Conservation (phyloP, 2,888 invertebrate species). For the Leptinotarsa tumamoca region DNA sequence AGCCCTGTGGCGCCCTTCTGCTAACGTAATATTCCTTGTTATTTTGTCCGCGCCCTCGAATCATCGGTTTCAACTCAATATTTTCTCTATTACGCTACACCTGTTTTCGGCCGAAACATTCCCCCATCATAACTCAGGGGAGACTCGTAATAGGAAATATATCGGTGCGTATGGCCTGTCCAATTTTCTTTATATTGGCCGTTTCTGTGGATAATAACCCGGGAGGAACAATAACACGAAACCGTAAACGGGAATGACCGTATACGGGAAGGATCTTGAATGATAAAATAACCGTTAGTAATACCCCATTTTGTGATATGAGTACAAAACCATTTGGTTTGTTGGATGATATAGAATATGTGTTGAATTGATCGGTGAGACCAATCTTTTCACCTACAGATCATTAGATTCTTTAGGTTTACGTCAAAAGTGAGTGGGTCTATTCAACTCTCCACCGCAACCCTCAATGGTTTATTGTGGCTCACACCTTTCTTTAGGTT, state of each 20-base stretch:
- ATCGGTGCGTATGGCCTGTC: conserved; percentile 34
- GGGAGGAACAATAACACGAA: conserved; percentile 6
- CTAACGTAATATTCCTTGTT: conserved; percentile 33
- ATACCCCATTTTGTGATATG: no score
- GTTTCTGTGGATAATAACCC: conserved; percentile 10
- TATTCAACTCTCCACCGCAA: no score
- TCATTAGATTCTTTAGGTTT: no score
- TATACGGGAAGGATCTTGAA: not conserved
- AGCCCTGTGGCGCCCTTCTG: conserved; percentile 7
- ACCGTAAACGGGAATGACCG: conserved; percentile 8
- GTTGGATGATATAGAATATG: no score
- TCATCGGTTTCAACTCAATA: conserved; percentile 43
- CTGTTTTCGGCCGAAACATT: conserved; percentile 40
- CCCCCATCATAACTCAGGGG: conserved; percentile 37
- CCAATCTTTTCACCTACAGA: no score
- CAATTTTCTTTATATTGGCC: conserved; percentile 35
- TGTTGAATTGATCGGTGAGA: no score
- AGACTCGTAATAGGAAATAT: conserved; percentile 43
- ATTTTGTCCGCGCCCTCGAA: conserved; percentile 38
- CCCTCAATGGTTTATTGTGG: no score
- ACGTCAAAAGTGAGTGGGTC: no score
- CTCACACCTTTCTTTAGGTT: no score
- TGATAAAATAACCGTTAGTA: no score
- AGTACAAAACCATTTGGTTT: no score
- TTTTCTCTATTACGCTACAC: conserved; percentile 44